A percentile compares a stretch with the other conserved stretches of the same genome.
Evolutionary conservation across 2,888 invertebrate species (phyloP).

Genomic region (Entomobrya proxima): DNA sequence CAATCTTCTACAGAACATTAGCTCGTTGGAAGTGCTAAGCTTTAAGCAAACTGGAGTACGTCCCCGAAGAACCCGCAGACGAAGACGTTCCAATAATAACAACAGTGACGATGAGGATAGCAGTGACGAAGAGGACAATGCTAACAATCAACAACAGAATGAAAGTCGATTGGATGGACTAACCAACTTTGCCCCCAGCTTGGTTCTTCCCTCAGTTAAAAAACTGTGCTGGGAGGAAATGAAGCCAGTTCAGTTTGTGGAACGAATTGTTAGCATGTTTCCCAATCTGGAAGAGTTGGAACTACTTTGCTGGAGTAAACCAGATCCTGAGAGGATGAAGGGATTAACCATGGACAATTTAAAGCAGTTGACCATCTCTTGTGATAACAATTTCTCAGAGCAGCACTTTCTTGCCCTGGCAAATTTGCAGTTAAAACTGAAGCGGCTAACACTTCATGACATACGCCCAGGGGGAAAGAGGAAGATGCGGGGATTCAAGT

Average conservation of each 20-base stretch:
- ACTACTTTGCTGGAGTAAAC: slow-evolving; percentile 20
- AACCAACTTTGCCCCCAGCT: background rate
- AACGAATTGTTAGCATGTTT: slow-evolving; percentile 47
- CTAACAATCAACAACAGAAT: too few relatives aligned
- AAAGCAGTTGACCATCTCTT: slow-evolving; percentile 26
- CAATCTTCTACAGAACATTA: background rate
- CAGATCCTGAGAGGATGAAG: background rate
- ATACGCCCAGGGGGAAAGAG: slow-evolving; percentile 22
- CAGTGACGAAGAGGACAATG: background rate
- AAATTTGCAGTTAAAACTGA: slow-evolving; percentile 25
- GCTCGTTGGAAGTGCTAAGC: slow-evolving; percentile 45
- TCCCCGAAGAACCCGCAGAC: background rate
- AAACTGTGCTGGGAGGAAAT: slow-evolving; percentile 47
- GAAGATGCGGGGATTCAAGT: slow-evolving; percentile 21
- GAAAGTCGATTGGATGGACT: slow-evolving; percentile 43
- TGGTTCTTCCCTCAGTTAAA: background rate
- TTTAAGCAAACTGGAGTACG: slow-evolving; percentile 38
- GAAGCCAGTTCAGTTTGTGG: slow-evolving; percentile 24
- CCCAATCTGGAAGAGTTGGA: slow-evolving; percentile 47
- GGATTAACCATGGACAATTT: slow-evolving; percentile 20
- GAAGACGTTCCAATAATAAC: background rate
- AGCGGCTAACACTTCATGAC: slow-evolving; percentile 12
- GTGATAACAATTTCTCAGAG: slow-evolving; percentile 26
- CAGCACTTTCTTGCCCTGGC: slow-evolving; percentile 40
- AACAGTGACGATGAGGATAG: background rate